Evolutionary conservation across 2,797 vertebrate genomes (phyloP).

Genomic region (Sylvilagus floridanus): DNA sequence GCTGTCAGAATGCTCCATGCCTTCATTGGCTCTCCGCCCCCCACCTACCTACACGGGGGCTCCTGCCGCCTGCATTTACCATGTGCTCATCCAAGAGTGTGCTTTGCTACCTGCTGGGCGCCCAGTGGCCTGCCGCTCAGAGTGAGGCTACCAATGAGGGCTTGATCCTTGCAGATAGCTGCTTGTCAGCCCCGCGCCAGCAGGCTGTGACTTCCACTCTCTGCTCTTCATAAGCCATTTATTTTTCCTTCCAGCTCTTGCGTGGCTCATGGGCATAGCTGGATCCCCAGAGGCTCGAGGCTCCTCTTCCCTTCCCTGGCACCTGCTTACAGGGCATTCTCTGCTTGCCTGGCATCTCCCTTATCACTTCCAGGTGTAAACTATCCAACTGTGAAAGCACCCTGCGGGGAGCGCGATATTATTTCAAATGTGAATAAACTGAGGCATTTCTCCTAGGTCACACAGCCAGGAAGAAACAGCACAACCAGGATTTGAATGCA

Average conservation of each 20-base stretch:
- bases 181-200: background rate
- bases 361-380: background rate
- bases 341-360: background rate
- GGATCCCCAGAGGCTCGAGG: background rate
- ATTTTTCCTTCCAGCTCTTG: background rate
- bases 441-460: background rate
- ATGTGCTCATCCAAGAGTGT: background rate
- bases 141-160: background rate
- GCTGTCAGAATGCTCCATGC: background rate
- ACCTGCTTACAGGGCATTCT: background rate
- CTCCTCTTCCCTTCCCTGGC: background rate
- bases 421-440: conserved; percentile 2
- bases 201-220: background rate
- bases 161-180: background rate
- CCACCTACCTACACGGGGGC: background rate
- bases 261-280: rapidly evolving
- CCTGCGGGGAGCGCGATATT: background rate
- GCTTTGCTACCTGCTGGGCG: background rate
- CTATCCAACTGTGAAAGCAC: background rate
- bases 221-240: background rate
- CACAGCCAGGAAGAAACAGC: background rate
- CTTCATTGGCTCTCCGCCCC: background rate
- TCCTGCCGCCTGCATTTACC: background rate
- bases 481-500: background rate
- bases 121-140: background rate